Evolutionary conservation across 30 jellyfish, hydroid and myxozoan genomes (phyloP), one percentile per base, ranked within the genome.

Genomic region (Turritopsis rubra): DNA sequence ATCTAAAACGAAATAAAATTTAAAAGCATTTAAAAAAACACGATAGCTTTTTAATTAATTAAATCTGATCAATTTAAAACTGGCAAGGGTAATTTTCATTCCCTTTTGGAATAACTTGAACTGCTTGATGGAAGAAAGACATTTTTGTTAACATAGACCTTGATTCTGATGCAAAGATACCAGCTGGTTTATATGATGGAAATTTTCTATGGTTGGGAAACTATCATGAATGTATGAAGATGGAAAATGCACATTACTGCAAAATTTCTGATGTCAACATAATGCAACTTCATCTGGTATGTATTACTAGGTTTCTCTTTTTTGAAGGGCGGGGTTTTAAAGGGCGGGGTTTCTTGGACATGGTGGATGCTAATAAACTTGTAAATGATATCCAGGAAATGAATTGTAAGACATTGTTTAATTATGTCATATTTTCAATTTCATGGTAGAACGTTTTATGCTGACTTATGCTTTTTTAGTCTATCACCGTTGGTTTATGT

Each of bases 71-170:
- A n/a, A n/a, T n/a, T n/a, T n/a, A n/a, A n/a, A n/a, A n/a, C n/a
- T n/a, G n/a, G n/a, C n/a, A n/a, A n/a, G n/a, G n/a, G n/a, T n/a
- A n/a, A n/a, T n/a, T n/a, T n/a, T n/a, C n/a, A n/a, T n/a, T n/a
- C n/a, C n/a, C n/a, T n/a, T n/a, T n/a, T n/a, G n/a, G n/a, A 41
- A 3, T 41, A 13, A 13, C 60, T 41, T 3, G 13, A 41, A 5
- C 60, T 41, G 60, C 13, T 41, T 41, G 9, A 41, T 41, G 5
- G 60, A 41, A 41, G 13, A 41, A 5, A 41, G n/a, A n/a, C n/a
- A n/a, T n/a, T 23, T 79, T 79, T 30, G 60, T 74, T 74, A n/a
- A n/a, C n/a, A 52, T 53, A 80, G 87, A 80, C 53, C 22, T 80
- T 52, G 87, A 80, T 27, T 27, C 81, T 30, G 21, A 23, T 28